phyloP scores from a whole-genome alignment of 2,113 vertebrate species.

The Platichthys flesus region DNA sequence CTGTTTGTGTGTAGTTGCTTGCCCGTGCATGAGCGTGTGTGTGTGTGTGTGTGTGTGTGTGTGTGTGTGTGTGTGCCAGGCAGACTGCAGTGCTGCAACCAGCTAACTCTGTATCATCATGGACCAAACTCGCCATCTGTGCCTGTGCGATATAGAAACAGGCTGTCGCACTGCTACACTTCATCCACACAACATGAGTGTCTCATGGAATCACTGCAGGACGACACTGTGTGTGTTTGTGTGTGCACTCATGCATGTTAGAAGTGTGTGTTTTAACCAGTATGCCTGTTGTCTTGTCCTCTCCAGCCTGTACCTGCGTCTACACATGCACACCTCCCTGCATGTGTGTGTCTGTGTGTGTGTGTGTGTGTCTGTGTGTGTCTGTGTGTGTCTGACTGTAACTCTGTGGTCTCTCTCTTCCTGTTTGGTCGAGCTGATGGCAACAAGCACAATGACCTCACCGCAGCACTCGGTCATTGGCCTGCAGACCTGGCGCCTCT shows the following conservation, averaged over 20 bases:
- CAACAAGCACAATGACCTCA: constrained; percentile 87
- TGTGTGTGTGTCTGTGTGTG: constrained; percentile 2
- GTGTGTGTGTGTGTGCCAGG: constrained; percentile 10
- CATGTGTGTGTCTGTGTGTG: constrained; percentile 21
- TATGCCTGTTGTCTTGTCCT: constrained; percentile 18
- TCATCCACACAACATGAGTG: constrained; percentile 2
- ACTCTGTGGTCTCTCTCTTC: constrained; percentile 76
- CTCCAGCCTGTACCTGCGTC: constrained; percentile 25
- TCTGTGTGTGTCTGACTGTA: constrained; percentile 9
- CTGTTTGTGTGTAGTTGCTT: constrained; percentile 39
- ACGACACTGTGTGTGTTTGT: not conserved
- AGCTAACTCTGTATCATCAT: constrained; percentile 60
- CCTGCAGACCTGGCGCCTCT: constrained; percentile 55
- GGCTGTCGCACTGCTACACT: constrained; percentile 46
- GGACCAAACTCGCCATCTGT: constrained; percentile 71
- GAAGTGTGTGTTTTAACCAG: constrained; percentile 14
- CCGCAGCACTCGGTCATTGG: constrained; percentile 80
- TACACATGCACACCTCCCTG: not conserved
- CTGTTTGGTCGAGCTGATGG: constrained; percentile 82
- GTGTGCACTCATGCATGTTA: constrained; percentile 9
- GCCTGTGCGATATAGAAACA: constrained; percentile 63
- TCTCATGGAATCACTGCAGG: constrained; percentile 3
- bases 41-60: constrained; percentile 16
- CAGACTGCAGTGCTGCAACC: constrained; percentile 58
- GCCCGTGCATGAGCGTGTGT: constrained; percentile 2